Conservation (phyloP, 2,888 invertebrate species). For the Ommatoiulus sabulosus region DNA sequence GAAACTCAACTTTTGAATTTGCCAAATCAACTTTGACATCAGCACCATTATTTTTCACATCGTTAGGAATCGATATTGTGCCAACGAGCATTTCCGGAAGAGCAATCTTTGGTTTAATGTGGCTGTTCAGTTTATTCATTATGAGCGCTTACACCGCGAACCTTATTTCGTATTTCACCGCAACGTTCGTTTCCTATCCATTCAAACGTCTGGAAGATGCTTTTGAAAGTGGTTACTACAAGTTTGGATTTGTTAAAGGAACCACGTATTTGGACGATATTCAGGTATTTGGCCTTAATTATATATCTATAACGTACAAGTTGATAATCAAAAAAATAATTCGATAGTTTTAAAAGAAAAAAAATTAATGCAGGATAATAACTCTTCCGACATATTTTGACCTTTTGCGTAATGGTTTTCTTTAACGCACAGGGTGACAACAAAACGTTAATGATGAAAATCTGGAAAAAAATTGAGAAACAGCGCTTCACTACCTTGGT, state of each 20-base stretch:
- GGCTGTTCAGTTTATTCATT: slow-evolving; percentile 58
- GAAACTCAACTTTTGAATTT: no score
- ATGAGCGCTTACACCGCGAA: slow-evolving; percentile 58
- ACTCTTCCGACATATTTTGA: no score
- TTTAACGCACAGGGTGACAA: slow-evolving; percentile 47
- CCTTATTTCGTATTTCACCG: slow-evolving; percentile 58
- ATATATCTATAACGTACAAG: no score
- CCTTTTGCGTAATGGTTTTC: no score
- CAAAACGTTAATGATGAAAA: slow-evolving; percentile 46
- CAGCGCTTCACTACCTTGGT: slow-evolving; percentile 52
- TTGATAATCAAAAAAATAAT: no score
- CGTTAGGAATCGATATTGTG: slow-evolving; percentile 56
- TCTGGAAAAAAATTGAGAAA: slow-evolving; percentile 55
- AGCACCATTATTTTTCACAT: no score
- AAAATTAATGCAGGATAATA: no score
- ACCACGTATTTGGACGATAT: slow-evolving; percentile 58
- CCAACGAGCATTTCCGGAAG: slow-evolving; percentile 47
- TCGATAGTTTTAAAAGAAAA: no score
- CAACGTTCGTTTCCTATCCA: slow-evolving; percentile 47
- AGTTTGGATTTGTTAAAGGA: slow-evolving; percentile 54
- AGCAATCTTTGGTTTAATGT: slow-evolving; percentile 55
- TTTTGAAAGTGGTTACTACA: slow-evolving; percentile 50
- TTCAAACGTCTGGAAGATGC: slow-evolving; percentile 55
- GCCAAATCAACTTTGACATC: no score
- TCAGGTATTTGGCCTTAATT: slow-evolving; percentile 50